phyloP scores from a whole-genome alignment of 2,113 vertebrate species.

The human (Homo sapiens) region DNA sequence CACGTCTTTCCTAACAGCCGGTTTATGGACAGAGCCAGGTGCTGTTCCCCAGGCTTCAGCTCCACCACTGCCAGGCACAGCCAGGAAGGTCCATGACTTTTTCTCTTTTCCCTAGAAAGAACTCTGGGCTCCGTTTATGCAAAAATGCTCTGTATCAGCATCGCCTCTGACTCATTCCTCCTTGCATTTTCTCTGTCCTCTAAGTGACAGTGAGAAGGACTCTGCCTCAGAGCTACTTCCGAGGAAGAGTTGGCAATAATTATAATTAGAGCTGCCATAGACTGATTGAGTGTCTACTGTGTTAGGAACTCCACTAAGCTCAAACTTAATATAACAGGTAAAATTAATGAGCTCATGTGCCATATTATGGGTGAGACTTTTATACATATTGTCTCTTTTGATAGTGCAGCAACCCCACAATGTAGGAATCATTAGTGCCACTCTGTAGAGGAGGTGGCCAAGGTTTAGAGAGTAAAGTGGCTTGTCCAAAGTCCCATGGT shows the following conservation, averaged over 20 bases:
- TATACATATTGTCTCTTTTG: not conserved
- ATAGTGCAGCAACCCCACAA: not conserved
- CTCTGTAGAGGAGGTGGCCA: not conserved
- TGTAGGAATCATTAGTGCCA: not conserved
- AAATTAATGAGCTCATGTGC: not conserved
- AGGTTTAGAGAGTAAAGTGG: not conserved
- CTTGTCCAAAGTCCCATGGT: not conserved
- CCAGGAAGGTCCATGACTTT: not conserved
- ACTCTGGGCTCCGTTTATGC: not conserved
- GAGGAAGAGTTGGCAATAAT: not conserved
- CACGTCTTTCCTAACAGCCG: not conserved
- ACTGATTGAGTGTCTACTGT: not conserved
- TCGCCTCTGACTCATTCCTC: not conserved
- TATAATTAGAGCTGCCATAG: not conserved
- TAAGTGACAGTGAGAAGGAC: not conserved
- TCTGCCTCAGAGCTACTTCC: constrained; percentile 5
- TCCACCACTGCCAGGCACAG: not conserved
- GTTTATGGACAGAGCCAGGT: not conserved
- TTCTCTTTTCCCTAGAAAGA: not conserved
- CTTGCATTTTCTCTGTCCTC: constrained; percentile 22
- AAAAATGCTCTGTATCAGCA: not conserved
- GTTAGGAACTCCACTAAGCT: not conserved
- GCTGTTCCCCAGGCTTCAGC: not conserved
- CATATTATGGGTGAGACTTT: not conserved
- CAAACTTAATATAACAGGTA: not conserved